phyloP scores from a whole-genome alignment of 2,113 vertebrate species.

The Epinephelus fuscoguttatus region DNA sequence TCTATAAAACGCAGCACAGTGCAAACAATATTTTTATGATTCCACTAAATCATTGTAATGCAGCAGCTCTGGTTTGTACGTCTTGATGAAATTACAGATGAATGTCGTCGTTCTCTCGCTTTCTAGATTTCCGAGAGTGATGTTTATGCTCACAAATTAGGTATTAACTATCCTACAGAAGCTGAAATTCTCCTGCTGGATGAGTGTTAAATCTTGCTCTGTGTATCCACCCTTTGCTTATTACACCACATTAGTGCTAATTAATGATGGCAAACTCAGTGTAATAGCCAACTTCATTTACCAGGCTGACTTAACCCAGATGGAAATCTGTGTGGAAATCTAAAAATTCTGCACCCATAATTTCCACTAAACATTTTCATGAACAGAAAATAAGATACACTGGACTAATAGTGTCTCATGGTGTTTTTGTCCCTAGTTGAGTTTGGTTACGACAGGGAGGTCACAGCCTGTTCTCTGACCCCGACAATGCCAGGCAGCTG shows the following conservation, averaged over 20 bases:
- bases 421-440: conserved; percentile 74
- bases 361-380: conserved; percentile 22
- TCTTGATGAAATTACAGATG: conserved; percentile 29
- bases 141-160: conserved; percentile 8
- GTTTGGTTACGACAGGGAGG: conserved; percentile 79
- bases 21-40: neutral
- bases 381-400: conserved; percentile 6
- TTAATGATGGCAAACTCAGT: conserved; percentile 47
- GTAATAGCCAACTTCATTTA: conserved; percentile 28
- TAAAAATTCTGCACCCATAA: conserved; percentile 1
- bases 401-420: conserved; percentile 22
- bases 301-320: conserved; percentile 12
- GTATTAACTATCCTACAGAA: neutral
- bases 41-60: conserved; percentile 4
- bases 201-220: conserved; percentile 30
- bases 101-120: neutral
- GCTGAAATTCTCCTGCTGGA: conserved; percentile 16
- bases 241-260: conserved; percentile 39
- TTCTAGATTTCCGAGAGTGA: conserved; percentile 10
- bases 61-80: conserved; percentile 1
- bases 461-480: conserved; percentile 84
- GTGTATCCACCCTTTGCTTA: conserved; percentile 25
- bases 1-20: neutral
- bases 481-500: conserved; percentile 84
- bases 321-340: conserved; percentile 13